A percentile compares a stretch with the other conserved stretches of the same genome.
Evolutionary conservation across 1,140 invertebrate species (phyloP).

Genomic region (Halictus rubicundus): DNA sequence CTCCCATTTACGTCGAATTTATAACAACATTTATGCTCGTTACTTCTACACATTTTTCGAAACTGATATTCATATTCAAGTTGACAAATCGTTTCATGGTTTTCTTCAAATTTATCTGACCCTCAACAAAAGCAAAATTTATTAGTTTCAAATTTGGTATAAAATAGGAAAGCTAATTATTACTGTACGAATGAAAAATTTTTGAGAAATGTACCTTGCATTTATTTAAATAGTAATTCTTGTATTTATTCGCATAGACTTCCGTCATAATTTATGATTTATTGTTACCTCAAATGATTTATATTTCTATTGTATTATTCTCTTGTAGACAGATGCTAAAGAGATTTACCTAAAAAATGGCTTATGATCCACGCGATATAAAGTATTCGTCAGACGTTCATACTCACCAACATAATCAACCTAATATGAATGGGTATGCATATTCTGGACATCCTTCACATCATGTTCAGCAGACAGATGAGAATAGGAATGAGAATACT

Average conservation of each 20-base stretch:
- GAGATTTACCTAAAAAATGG: constrained; percentile 62
- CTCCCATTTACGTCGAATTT: constrained; percentile 40
- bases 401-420: constrained; percentile 60
- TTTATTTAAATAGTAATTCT: background rate
- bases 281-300: background rate
- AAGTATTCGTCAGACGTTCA: constrained; percentile 71
- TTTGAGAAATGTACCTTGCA: background rate
- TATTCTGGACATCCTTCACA: constrained; percentile 62
- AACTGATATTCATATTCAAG: background rate
- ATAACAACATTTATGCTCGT: constrained; percentile 31
- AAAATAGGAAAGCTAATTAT: background rate
- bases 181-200: background rate
- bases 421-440: constrained; percentile 63
- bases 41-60: background rate
- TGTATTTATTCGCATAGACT: background rate
- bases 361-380: constrained; percentile 71
- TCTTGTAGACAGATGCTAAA: constrained; percentile 16
- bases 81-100: background rate
- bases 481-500: constrained; percentile 76
- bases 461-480: constrained; percentile 71
- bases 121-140: background rate
- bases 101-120: background rate
- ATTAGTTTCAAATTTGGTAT: background rate
- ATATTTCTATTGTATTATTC: background rate
- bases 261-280: background rate